These are phyloP conservation scores for Margarornis squamiger DNA, from an alignment of 2,797 vertebrate genomes.

Conservation along the genomic window DNA sequence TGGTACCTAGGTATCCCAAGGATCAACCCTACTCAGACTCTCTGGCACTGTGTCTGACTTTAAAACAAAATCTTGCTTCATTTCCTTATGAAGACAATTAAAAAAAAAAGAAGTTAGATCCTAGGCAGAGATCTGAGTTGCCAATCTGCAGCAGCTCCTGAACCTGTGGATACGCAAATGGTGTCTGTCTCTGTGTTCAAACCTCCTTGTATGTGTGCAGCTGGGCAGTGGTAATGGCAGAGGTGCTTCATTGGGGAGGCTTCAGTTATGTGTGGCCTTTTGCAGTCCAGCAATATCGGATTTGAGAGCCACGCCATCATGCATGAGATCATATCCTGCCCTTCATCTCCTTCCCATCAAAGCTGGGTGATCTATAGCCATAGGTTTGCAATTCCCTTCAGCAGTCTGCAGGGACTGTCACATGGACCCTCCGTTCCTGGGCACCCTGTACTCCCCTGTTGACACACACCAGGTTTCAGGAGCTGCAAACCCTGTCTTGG, in stretches of 20 bases:
- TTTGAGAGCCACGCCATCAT: neutral
- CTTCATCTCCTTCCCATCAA: neutral
- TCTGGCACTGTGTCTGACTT: neutral
- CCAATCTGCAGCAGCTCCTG: neutral
- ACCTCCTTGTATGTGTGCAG: accelerated
- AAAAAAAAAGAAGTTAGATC: neutral
- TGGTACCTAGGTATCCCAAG: neutral
- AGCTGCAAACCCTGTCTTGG: neutral
- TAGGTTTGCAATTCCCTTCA: neutral
- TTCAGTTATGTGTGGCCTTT: neutral
- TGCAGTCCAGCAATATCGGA: neutral
- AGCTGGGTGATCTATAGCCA: neutral
- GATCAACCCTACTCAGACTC: neutral
- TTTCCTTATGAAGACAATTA: neutral
- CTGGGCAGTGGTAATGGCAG: neutral
- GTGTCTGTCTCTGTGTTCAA: accelerated
- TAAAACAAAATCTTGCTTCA: neutral
- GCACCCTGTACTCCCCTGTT: neutral
- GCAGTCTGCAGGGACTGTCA: neutral
- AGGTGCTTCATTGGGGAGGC: neutral
- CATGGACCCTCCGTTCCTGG: accelerated
- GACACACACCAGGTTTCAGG: neutral
- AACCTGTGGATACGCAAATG: neutral
- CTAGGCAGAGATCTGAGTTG: neutral
- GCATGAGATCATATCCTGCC: neutral